Conservation (phyloP, 2,797 vertebrate species). For the Manis javanica region DNA sequence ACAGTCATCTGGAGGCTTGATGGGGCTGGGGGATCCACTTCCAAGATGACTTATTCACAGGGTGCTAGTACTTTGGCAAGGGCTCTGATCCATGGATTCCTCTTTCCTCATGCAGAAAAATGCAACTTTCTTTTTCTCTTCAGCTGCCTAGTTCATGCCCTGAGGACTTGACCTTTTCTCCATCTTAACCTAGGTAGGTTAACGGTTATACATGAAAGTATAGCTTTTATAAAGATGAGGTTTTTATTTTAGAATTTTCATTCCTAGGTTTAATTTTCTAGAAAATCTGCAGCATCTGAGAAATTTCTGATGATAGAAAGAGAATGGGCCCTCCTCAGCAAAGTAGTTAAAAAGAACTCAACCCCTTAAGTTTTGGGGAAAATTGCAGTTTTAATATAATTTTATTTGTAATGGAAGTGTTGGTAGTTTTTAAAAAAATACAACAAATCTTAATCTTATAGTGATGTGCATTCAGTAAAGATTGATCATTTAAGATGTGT, state of each 20-base stretch:
- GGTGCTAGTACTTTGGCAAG: neutral
- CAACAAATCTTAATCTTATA: neutral
- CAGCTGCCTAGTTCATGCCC: neutral
- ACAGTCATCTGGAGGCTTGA: neutral
- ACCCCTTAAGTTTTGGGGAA: neutral
- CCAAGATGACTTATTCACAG: neutral
- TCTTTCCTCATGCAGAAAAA: neutral
- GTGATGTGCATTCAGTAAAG: neutral
- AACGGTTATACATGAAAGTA: neutral
- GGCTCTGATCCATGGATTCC: neutral
- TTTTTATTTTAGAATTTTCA: conserved; percentile 40
- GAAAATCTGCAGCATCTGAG: neutral
- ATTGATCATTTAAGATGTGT: conserved; percentile 14
- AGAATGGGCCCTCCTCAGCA: neutral
- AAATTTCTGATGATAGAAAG: neutral
- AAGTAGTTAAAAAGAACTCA: neutral
- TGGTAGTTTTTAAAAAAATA: neutral
- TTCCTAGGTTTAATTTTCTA: conserved; percentile 33
- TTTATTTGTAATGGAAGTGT: conserved; percentile 2
- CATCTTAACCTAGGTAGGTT: neutral
- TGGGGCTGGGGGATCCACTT: neutral
- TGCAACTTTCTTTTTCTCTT: neutral
- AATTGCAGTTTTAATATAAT: neutral
- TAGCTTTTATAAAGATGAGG: conserved; percentile 2
- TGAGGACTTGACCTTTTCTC: conserved; percentile 40